Conservation (phyloP, 2,113 vertebrate species). For the Nothocercus nigrocapillus region DNA sequence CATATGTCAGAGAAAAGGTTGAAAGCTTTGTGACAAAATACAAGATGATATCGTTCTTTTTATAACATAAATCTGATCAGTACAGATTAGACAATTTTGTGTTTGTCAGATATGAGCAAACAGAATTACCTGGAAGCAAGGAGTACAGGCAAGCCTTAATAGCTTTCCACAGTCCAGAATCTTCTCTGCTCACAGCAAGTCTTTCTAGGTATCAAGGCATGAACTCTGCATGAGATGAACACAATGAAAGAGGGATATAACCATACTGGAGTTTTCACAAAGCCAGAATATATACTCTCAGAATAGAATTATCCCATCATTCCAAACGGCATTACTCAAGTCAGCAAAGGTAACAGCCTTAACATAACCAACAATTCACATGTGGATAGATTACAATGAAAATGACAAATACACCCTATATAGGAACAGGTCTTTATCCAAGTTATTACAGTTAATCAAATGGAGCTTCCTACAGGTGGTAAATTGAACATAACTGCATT, state of each 20-base stretch:
- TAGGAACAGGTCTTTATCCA: background rate
- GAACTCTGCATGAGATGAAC: background rate
- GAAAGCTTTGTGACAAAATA: background rate
- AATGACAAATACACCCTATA: no score
- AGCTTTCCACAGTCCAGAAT: background rate
- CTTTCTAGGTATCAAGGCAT: background rate
- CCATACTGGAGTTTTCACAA: background rate
- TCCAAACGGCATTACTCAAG: background rate
- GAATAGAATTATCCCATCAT: background rate
- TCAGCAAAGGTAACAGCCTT: background rate
- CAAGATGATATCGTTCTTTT: background rate
- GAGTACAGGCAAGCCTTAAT: background rate
- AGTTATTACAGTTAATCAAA: background rate
- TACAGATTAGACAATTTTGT: background rate
- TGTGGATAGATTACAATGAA: background rate
- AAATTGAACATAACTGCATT: rapidly evolving
- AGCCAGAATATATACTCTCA: background rate
- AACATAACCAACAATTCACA: background rate
- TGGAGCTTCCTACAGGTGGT: background rate
- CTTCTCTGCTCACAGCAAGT: background rate
- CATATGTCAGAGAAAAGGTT: background rate
- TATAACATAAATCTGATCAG: background rate
- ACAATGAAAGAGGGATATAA: background rate
- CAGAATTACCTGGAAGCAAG: background rate
- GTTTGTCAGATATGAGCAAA: background rate